phyloP scores from a whole-genome alignment of 1,140 invertebrate species.

The Musca vetustissima region DNA sequence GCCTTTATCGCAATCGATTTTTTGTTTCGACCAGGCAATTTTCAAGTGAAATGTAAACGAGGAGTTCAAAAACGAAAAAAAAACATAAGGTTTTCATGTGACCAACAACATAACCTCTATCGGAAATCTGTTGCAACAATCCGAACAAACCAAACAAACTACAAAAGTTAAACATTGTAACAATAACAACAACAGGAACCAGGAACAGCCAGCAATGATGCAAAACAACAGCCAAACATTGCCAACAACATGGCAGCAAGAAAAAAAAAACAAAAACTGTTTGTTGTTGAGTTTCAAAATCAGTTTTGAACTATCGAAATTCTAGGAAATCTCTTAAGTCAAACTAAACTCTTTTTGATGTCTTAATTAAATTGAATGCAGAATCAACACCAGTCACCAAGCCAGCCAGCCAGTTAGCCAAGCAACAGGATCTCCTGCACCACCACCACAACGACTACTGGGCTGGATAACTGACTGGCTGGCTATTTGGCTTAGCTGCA shows the following conservation, averaged over 20 bases:
- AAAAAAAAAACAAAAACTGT: constrained; percentile 6
- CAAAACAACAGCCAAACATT: constrained; percentile 3
- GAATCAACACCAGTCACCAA: constrained; percentile 5
- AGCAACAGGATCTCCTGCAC: no score
- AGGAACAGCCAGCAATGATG: not conserved
- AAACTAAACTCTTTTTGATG: constrained; percentile 28
- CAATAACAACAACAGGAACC: constrained; percentile 5
- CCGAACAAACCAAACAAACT: constrained; percentile 9
- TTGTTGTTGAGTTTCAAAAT: not conserved
- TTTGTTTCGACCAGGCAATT: no score
- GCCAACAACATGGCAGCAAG: constrained; percentile 10
- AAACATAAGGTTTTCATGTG: not conserved
- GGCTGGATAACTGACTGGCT: no score
- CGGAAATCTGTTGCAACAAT: constrained; percentile 7
- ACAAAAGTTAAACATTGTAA: constrained; percentile 4
- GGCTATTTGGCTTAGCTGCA: no score
- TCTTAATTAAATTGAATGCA: constrained; percentile 27
- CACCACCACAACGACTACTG: no score
- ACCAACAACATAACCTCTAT: not conserved
- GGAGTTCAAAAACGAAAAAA: no score
- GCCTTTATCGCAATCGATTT: no score
- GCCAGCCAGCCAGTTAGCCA: no score
- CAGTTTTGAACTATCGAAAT: constrained; percentile 25
- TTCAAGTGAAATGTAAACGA: constrained; percentile 4
- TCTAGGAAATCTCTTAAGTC: constrained; percentile 27